These are phyloP conservation scores for Scaptomyza montana DNA, from an alignment of 1,140 invertebrate genomes.

Conservation along the genomic window DNA sequence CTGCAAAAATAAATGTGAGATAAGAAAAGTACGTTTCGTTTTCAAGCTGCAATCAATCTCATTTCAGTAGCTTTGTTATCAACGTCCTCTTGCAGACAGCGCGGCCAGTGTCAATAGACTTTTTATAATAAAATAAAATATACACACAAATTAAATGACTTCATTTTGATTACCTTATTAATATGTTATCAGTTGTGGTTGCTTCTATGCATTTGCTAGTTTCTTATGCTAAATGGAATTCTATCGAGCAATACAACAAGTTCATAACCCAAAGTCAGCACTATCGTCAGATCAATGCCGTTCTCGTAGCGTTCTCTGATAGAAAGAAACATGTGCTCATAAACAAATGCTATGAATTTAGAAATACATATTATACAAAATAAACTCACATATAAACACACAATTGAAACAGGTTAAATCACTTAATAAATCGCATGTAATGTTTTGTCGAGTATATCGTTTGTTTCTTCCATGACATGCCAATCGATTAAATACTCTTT, in stretches of 20 bases:
- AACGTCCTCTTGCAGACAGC: slow-evolving; percentile 54
- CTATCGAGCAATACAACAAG: too few species aligned
- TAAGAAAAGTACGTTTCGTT: slow-evolving; percentile 41
- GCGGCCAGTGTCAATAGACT: slow-evolving; percentile 74
- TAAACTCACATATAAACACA: too few species aligned
- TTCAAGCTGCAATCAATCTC: slow-evolving; percentile 50
- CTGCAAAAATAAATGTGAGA: not conserved
- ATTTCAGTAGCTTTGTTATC: slow-evolving; percentile 37
- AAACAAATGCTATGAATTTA: too few species aligned
- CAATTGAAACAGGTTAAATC: slow-evolving; percentile 20
- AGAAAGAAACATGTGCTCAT: not conserved
- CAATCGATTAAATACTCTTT: slow-evolving; percentile 5
- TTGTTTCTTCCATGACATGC: slow-evolving; percentile 19
- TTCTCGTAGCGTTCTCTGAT: slow-evolving; percentile 31
- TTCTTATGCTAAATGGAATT: slow-evolving; percentile 41
- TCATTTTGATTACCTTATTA: slow-evolving; percentile 42
- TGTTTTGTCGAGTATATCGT: not conserved
- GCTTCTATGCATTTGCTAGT: slow-evolving; percentile 33
- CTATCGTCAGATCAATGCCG: slow-evolving; percentile 40
- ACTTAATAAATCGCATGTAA: slow-evolving; percentile 7
- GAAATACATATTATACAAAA: too few species aligned
- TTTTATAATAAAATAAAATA: slow-evolving; percentile 42
- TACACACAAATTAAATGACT: slow-evolving; percentile 1
- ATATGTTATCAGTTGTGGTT: too few species aligned
- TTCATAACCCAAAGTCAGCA: slow-evolving; percentile 57